phyloP scores from a whole-genome alignment of 2,113 vertebrate genomes.

The Notothenia coriiceps region DNA sequence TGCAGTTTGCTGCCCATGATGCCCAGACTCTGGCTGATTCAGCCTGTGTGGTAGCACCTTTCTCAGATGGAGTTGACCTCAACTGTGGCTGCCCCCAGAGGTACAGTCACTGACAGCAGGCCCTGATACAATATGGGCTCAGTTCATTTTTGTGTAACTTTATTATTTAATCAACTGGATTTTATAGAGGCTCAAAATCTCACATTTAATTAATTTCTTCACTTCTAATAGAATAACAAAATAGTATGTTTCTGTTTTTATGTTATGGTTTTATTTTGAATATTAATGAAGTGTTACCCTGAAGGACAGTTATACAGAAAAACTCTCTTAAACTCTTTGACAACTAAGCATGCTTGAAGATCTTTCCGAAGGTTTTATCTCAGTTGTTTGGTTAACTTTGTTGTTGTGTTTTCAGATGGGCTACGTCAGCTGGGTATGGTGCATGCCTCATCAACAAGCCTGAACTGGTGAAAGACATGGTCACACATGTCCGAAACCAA shows the following conservation, averaged over 20 bases:
- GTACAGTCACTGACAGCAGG: slow-evolving; percentile 54
- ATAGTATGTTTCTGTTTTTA: background rate
- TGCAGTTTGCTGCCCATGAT: slow-evolving; percentile 96
- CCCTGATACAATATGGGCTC: background rate
- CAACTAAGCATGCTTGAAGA: background rate
- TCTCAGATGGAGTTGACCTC: slow-evolving; percentile 94
- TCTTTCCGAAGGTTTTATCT: background rate
- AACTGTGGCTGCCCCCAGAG: slow-evolving; percentile 99
- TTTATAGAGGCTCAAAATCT: background rate
- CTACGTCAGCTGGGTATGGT: slow-evolving; percentile 94
- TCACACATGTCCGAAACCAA: slow-evolving; percentile 91
- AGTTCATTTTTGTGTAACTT: background rate
- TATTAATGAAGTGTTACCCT: background rate
- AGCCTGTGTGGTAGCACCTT: slow-evolving; percentile 89
- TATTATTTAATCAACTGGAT: background rate
- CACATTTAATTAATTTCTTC: background rate
- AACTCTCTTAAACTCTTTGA: background rate
- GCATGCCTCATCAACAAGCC: slow-evolving; percentile 97
- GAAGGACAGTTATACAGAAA: background rate
- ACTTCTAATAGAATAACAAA: background rate
- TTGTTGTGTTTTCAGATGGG: slow-evolving; percentile 88
- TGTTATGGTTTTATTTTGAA: background rate
- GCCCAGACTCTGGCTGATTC: slow-evolving; percentile 93
- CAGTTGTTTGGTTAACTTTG: background rate
- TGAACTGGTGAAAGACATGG: slow-evolving; percentile 94